Evolutionary conservation across 2,888 invertebrate species (phyloP).

Genomic region (Eudemis profundana): DNA sequence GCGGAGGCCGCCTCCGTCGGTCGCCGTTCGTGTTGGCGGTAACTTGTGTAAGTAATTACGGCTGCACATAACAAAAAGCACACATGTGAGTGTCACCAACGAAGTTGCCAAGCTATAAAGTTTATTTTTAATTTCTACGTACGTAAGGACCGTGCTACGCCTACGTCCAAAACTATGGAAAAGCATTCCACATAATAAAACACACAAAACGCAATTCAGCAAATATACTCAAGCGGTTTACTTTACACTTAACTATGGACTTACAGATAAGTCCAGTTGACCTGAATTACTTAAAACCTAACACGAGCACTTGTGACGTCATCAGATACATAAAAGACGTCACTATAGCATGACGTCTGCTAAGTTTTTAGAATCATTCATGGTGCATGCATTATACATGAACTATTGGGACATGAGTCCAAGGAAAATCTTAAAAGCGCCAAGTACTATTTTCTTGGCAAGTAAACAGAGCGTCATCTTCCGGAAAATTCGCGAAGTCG

Average conservation of each 20-base stretch:
- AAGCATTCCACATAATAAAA: conserved; percentile 8
- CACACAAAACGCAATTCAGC: conserved; percentile 25
- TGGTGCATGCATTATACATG: too few species aligned
- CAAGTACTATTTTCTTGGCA: too few species aligned
- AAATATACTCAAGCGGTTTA: conserved; percentile 35
- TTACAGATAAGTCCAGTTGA: conserved; percentile 30
- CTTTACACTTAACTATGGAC: conserved; percentile 7
- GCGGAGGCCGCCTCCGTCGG: too few species aligned
- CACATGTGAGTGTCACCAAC: too few species aligned
- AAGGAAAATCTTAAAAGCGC: too few species aligned
- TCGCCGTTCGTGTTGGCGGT: too few species aligned
- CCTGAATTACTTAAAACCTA: conserved; percentile 35
- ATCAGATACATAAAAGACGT: conserved; percentile 1
- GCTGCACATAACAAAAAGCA: too few species aligned
- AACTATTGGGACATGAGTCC: too few species aligned
- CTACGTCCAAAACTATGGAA: background rate
- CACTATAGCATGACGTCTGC: background rate
- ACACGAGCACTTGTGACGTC: conserved; percentile 17
- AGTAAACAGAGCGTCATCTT: too few species aligned
- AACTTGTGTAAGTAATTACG: too few species aligned
- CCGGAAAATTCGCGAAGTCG: too few species aligned
- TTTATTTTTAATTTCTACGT: background rate
- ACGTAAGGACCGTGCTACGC: background rate
- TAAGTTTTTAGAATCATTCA: background rate
- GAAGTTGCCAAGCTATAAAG: too few species aligned